Conservation (phyloP, 2,113 vertebrate species). For the Montifringilla adamsi region DNA sequence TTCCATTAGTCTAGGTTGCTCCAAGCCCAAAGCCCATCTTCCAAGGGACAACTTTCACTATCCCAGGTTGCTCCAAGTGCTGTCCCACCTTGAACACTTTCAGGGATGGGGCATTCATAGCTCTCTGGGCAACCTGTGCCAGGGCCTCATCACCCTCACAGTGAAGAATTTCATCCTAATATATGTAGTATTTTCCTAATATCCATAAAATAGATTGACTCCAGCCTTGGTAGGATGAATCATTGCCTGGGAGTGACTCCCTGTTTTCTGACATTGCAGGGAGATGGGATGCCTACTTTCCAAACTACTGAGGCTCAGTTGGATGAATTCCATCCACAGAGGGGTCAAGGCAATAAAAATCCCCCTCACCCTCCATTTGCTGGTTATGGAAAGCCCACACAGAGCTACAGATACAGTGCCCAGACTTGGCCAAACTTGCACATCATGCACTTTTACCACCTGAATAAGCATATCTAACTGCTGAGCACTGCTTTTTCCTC, state of each 20-base stretch:
- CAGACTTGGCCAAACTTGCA: background rate
- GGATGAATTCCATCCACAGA: background rate
- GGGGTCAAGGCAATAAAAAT: background rate
- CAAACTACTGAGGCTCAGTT: background rate
- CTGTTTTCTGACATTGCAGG: background rate
- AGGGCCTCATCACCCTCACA: background rate
- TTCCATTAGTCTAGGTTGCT: background rate
- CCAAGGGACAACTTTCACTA: background rate
- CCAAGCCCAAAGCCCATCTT: background rate
- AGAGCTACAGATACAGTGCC: background rate
- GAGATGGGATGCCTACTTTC: background rate
- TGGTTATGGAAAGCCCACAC: background rate
- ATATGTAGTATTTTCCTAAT: background rate
- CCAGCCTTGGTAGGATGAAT: background rate
- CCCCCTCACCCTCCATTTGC: background rate
- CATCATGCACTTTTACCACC: fast-evolving
- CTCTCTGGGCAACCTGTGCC: background rate
- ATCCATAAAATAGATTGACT: background rate
- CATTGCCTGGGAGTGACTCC: background rate
- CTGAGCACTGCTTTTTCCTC: background rate
- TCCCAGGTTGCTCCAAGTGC: background rate
- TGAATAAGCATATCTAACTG: background rate
- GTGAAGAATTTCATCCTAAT: background rate
- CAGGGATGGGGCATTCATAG: background rate
- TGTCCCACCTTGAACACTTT: background rate